A percentile compares a stretch with the other conserved stretches of the same genome.
These are phyloP conservation scores for Rotaria magnacalcarata DNA, from an alignment of 2,888 invertebrate genomes.

Conservation along the genomic window DNA sequence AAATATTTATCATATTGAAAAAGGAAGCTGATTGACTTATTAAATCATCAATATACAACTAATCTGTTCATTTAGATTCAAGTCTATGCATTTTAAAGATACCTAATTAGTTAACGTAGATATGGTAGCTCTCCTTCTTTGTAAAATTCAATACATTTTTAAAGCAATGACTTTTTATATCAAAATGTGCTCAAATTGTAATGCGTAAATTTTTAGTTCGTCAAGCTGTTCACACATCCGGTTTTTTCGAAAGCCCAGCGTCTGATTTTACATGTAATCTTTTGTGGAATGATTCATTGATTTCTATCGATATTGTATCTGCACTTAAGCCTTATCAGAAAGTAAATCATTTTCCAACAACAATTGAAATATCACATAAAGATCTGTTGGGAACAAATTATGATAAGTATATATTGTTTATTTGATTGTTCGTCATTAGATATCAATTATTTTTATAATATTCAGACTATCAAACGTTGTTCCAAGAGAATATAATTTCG, in stretches of 20 bases:
- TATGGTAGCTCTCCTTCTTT: too few species aligned
- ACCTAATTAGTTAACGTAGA: too few species aligned
- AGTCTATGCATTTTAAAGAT: too few species aligned
- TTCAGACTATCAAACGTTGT: conserved; percentile 46
- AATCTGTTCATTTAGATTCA: too few species aligned
- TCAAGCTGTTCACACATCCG: not conserved
- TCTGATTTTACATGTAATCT: conserved; percentile 50
- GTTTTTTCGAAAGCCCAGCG: not conserved
- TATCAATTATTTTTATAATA: not conserved
- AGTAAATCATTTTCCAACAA: conserved; percentile 59
- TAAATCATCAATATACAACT: too few species aligned
- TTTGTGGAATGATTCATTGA: conserved; percentile 58
- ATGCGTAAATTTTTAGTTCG: not conserved
- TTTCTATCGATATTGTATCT: conserved; percentile 55
- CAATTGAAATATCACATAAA: conserved; percentile 59
- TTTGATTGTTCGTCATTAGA: not conserved
- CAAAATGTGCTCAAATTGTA: too few species aligned
- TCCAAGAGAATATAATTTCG: conserved; percentile 57
- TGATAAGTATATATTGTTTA: conserved; percentile 50
- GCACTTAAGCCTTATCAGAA: conserved; percentile 58
- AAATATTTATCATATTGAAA: too few species aligned
- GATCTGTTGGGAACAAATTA: conserved; percentile 58
- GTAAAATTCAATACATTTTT: too few species aligned
- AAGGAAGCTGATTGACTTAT: too few species aligned
- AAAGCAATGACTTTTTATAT: too few species aligned